These are phyloP conservation scores for Chrysocyon brachyurus DNA, from an alignment of 2,797 vertebrate species.

Conservation along the genomic window DNA sequence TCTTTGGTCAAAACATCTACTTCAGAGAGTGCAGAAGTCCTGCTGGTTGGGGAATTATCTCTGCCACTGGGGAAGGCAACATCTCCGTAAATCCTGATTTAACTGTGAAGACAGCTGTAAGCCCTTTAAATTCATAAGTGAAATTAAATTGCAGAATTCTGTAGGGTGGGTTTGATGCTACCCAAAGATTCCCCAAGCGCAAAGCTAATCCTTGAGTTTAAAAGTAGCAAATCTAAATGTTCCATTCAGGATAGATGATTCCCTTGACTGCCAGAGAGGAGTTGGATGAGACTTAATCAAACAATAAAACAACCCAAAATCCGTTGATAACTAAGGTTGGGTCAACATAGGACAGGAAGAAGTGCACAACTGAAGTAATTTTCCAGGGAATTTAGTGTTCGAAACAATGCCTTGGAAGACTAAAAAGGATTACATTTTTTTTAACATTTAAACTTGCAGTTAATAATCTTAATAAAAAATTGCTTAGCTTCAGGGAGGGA, in stretches of 20 bases:
- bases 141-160: constrained; percentile 76
- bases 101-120: constrained; percentile 78
- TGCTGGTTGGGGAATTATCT: constrained; percentile 63
- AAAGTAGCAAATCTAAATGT: constrained; percentile 53
- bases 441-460: not conserved
- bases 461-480: constrained; percentile 45
- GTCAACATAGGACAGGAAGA: not conserved
- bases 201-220: constrained; percentile 63
- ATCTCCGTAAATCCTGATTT: constrained; percentile 72
- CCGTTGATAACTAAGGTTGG: not conserved
- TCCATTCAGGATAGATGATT: not conserved
- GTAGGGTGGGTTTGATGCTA: constrained; percentile 58
- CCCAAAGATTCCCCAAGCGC: constrained; percentile 54
- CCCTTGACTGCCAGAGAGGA: not conserved
- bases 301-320: constrained; percentile 57
- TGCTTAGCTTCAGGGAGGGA: not conserved
- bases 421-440: not conserved
- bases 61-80: constrained; percentile 26
- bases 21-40: constrained; percentile 57
- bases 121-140: constrained; percentile 65
- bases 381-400: not conserved
- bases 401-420: not conserved
- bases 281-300: constrained; percentile 38
- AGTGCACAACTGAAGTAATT: not conserved
- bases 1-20: constrained; percentile 55